phyloP scores from a whole-genome alignment of 2,113 vertebrate genomes.

The Enhydra lutris region DNA sequence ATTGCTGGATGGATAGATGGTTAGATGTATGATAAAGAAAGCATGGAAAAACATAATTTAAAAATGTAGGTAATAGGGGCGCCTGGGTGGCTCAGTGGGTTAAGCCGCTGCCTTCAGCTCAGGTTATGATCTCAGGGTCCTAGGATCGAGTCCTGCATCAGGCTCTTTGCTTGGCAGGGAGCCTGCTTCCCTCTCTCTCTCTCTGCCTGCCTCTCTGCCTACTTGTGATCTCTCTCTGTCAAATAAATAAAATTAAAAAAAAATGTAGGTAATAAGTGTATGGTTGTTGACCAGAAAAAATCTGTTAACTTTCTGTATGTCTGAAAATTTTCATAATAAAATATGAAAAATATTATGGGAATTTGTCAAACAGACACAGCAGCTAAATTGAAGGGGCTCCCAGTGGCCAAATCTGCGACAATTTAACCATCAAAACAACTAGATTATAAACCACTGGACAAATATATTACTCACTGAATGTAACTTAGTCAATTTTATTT shows the following conservation, averaged over 20 bases:
- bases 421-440: neutral
- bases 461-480: neutral
- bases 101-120: too few relatives aligned
- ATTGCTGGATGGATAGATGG: neutral
- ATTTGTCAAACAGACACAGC: neutral
- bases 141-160: too few relatives aligned
- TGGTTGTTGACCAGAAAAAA: neutral
- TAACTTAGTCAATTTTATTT: neutral
- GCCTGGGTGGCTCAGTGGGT: too few relatives aligned
- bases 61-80: neutral
- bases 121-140: too few relatives aligned
- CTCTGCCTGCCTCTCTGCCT: too few relatives aligned
- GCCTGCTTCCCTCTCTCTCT: too few relatives aligned
- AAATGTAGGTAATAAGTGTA: neutral
- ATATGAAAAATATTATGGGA: neutral
- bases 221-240: too few relatives aligned
- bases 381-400: neutral
- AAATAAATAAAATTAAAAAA: neutral
- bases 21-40: neutral
- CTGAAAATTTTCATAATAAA: neutral
- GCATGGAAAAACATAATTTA: neutral
- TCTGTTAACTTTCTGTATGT: neutral
- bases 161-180: too few relatives aligned
- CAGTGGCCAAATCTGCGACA: neutral
- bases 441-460: neutral